These are phyloP conservation scores for Cygnus olor DNA, from an alignment of 2,797 vertebrate genomes.

Conservation along the genomic window DNA sequence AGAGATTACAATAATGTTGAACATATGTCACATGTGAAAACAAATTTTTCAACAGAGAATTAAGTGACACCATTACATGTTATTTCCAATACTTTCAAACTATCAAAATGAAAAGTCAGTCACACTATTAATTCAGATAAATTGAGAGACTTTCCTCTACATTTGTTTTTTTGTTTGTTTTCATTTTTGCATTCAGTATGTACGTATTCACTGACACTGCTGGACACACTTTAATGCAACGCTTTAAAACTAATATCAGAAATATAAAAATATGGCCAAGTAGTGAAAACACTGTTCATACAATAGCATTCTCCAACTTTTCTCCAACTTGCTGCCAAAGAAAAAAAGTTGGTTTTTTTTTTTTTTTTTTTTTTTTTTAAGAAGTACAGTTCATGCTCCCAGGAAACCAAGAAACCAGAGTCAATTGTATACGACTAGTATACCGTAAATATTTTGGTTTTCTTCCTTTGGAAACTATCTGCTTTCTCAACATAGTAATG, in stretches of 20 bases:
- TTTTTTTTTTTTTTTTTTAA: too few relatives aligned
- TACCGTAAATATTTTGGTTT: neutral
- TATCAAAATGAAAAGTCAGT: neutral
- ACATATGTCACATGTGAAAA: neutral
- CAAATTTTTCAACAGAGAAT: neutral
- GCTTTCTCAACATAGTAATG: neutral
- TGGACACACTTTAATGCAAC: fast-evolving
- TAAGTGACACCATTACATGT: neutral
- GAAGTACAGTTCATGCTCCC: neutral
- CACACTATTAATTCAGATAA: neutral
- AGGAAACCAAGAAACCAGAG: neutral
- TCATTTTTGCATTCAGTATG: neutral
- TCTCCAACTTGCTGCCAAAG: neutral
- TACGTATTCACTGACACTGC: neutral
- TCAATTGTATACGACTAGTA: neutral
- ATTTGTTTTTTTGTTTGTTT: neutral
- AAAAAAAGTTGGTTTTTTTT: neutral
- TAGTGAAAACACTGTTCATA: neutral
- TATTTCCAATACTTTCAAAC: neutral
- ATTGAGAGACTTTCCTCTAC: neutral
- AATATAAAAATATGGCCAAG: neutral
- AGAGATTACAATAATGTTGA: neutral
- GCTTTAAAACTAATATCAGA: neutral
- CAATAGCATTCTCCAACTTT: neutral
- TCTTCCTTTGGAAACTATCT: neutral